These are phyloP conservation scores for silkworm (Bombyx mori) DNA, from an alignment of 1,140 invertebrate species.

Conservation along the genomic window DNA sequence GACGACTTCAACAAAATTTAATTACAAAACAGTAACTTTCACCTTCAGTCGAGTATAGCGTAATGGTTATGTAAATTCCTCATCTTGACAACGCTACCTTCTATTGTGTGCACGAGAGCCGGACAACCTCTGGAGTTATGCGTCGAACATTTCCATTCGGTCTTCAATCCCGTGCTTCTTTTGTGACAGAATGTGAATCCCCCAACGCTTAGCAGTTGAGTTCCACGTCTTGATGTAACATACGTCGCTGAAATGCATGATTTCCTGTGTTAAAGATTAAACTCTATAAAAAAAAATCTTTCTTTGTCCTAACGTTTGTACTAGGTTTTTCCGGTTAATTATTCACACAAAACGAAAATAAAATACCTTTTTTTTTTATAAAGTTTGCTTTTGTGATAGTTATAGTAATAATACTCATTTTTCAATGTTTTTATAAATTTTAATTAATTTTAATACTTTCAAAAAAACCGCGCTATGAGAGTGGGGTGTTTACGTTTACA, in stretches of 20 bases:
- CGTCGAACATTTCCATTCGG: constrained; percentile 19
- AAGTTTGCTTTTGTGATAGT: no score
- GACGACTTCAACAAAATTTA: neutral
- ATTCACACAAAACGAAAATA: no score
- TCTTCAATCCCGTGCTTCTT: constrained; percentile 3
- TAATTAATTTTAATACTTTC: no score
- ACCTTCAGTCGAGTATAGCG: neutral
- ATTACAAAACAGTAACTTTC: neutral
- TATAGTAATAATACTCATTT: no score
- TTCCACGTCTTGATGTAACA: constrained; percentile 3
- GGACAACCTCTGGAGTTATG: constrained; percentile 15
- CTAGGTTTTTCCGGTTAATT: no score
- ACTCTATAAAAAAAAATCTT: no score
- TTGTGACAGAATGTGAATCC: constrained; percentile 1
- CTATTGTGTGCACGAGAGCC: constrained; percentile 3
- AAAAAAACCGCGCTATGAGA: no score
- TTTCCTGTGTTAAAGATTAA: no score
- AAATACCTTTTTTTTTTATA: no score
- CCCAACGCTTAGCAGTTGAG: constrained; percentile 1
- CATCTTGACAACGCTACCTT: constrained; percentile 3
- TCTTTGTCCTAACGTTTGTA: no score
- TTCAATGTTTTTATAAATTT: no score
- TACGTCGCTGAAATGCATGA: constrained; percentile 3
- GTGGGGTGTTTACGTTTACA: no score
- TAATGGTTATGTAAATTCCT: constrained; percentile 6